Percentiles rank a stretch among this genome's conserved stretches.
Evolutionary conservation across 2,888 invertebrate genomes (phyloP).

Genomic region (Clusia tigrina): DNA sequence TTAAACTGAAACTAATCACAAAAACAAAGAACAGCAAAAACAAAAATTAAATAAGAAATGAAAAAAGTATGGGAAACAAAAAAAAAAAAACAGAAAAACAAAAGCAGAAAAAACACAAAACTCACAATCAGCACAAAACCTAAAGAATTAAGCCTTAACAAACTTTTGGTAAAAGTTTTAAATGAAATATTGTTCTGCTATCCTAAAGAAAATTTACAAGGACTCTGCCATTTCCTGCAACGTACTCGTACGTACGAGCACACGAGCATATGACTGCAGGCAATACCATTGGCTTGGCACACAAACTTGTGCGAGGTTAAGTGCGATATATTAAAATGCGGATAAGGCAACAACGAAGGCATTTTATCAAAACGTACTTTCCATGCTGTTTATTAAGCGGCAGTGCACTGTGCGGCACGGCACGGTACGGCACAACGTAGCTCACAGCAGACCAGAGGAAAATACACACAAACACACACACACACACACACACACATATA

Average conservation of each 20-base stretch:
- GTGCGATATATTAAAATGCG: not conserved
- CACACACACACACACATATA: no score
- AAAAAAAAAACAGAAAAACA: not conserved
- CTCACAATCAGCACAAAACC: not conserved
- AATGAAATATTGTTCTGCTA: slow-evolving; percentile 23
- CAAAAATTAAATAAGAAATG: not conserved
- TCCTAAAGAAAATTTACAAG: slow-evolving; percentile 31
- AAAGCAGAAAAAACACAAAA: slow-evolving; percentile 7
- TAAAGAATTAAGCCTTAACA: slow-evolving; percentile 10
- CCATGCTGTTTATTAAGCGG: not conserved
- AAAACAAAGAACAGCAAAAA: not conserved
- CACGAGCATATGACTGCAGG: no score
- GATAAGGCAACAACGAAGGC: not conserved
- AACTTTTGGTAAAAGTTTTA: slow-evolving; percentile 27
- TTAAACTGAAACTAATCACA: slow-evolving; percentile 16
- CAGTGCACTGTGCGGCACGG: not conserved
- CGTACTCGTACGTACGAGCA: not conserved
- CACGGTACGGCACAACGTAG: no score
- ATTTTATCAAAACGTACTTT: not conserved
- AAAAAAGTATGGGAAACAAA: not conserved
- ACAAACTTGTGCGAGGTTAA: not conserved
- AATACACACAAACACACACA: no score
- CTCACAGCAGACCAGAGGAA: no score
- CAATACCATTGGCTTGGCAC: no score
- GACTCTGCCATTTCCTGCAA: slow-evolving; percentile 38